Evolutionary conservation across 2,797 vertebrate species (phyloP).

Genomic region (Hypotaenidia philippensis): DNA sequence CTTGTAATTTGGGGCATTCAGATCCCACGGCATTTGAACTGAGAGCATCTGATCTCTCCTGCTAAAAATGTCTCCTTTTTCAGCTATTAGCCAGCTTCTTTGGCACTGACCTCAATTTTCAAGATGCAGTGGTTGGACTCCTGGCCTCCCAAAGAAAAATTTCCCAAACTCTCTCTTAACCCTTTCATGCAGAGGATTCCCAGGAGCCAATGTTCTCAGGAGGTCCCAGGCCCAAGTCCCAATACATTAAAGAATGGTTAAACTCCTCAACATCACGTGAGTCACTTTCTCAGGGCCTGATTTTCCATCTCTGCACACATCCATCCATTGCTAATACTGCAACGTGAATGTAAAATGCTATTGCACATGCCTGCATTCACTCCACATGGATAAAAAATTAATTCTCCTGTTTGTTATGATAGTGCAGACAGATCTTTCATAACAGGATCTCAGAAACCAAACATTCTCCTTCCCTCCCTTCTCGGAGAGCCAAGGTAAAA

Average conservation of each 20-base stretch:
- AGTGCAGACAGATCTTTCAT: conserved; percentile 33
- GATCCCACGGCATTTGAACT: not conserved
- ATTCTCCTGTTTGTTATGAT: conserved; percentile 44
- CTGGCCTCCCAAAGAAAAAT: not conserved
- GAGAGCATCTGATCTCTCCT: not conserved
- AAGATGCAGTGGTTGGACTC: not conserved
- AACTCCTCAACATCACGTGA: not conserved
- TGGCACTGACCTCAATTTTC: not conserved
- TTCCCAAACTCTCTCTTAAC: not conserved
- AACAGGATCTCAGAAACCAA: conserved; percentile 58
- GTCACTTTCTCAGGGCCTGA: not conserved
- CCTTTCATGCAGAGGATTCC: not conserved
- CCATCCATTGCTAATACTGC: not conserved
- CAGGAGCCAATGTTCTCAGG: not conserved
- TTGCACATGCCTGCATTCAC: not conserved
- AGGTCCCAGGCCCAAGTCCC: not conserved
- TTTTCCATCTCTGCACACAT: not conserved
- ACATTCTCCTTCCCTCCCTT: conserved; percentile 47
- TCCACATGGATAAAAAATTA: not conserved
- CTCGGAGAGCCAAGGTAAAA: not conserved
- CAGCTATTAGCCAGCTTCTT: not conserved
- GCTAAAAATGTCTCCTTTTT: not conserved
- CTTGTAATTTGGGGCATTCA: not conserved
- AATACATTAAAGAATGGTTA: not conserved
- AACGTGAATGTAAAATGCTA: not conserved